Percentiles rank a stretch among this genome's conserved stretches.
These are phyloP conservation scores for Xenops minutus DNA, from an alignment of 2,797 vertebrate genomes.

Conservation along the genomic window DNA sequence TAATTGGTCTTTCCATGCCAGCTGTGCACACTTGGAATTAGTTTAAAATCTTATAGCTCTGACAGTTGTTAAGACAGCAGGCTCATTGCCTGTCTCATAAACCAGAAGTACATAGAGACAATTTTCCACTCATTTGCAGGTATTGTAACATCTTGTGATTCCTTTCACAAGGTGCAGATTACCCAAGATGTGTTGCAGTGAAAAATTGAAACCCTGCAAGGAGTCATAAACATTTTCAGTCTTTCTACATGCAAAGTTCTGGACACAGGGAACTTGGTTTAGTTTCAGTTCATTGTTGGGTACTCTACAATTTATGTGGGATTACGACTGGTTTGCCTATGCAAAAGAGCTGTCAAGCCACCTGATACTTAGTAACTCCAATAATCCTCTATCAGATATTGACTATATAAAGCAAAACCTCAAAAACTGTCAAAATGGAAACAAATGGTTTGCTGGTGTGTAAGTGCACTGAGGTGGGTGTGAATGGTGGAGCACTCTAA, in stretches of 20 bases:
- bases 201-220: background rate
- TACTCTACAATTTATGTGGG: background rate
- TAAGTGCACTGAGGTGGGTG: background rate
- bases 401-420: background rate
- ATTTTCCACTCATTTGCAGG: background rate
- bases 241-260: background rate
- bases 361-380: background rate
- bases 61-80: background rate
- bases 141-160: background rate
- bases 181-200: background rate
- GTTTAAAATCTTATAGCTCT: background rate
- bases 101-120: background rate
- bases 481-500: background rate
- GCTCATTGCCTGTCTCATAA: background rate
- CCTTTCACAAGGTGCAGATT: background rate
- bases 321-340: background rate
- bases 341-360: background rate
- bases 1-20: background rate
- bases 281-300: background rate
- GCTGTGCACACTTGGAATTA: background rate
- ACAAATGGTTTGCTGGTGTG: background rate
- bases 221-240: background rate
- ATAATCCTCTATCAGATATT: background rate
- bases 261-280: background rate
- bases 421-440: background rate